Conservation (phyloP, 2,797 vertebrate species). For the Melopsittacus undulatus region DNA sequence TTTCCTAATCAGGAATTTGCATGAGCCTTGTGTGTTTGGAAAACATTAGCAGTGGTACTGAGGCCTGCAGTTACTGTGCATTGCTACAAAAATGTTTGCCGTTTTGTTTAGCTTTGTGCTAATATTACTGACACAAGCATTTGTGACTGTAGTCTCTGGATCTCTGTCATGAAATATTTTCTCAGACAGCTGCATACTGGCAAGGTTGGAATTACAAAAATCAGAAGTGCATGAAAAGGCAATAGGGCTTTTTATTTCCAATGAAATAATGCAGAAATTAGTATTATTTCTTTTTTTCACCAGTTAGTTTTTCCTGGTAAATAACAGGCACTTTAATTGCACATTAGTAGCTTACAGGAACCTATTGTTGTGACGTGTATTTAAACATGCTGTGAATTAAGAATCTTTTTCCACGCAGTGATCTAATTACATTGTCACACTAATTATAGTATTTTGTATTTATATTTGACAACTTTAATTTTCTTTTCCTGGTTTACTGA, state of each 20-base stretch:
- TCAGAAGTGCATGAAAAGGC: background rate
- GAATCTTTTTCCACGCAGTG: slow-evolving; percentile 4
- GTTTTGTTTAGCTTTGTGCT: background rate
- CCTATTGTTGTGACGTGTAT: slow-evolving; percentile 46
- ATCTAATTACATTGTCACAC: slow-evolving; percentile 52
- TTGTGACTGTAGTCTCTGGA: background rate
- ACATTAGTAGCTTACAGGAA: slow-evolving; percentile 30
- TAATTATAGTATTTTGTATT: slow-evolving; percentile 41
- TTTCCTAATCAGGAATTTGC: background rate
- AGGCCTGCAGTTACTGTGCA: background rate
- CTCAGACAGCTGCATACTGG: background rate
- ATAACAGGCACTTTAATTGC: slow-evolving; percentile 43
- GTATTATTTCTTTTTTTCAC: background rate
- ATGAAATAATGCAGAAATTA: background rate
- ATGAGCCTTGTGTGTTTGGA: background rate
- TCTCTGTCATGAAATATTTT: background rate
- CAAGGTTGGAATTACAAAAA: background rate
- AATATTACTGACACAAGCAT: background rate
- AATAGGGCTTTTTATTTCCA: background rate
- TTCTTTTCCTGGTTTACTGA: slow-evolving; percentile 26
- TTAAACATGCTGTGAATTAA: slow-evolving; percentile 62
- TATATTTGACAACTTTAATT: slow-evolving; percentile 54
- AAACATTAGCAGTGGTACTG: background rate
- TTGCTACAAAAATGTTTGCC: background rate
- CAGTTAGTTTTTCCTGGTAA: slow-evolving; percentile 24